A percentile compares a stretch with the other conserved stretches of the same genome.
These are phyloP conservation scores for Ceratina australensis DNA, from an alignment of 1,140 invertebrate species.

Conservation along the genomic window DNA sequence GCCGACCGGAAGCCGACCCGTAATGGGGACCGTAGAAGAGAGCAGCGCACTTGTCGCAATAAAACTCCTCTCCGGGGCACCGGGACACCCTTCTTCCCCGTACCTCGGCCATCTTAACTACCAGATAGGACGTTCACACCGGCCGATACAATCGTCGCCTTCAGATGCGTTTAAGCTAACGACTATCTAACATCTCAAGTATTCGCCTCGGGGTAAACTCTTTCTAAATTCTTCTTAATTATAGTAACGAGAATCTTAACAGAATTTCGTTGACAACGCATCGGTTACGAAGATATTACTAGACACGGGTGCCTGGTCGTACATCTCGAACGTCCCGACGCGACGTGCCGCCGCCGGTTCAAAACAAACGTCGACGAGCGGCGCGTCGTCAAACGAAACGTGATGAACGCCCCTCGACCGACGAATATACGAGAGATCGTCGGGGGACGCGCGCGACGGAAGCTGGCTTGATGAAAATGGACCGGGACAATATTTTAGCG, in stretches of 20 bases:
- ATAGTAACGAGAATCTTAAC: too few relatives aligned
- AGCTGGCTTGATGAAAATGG: constrained; percentile 8
- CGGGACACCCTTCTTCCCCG: neutral
- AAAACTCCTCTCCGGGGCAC: constrained; percentile 68
- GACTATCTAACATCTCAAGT: too few relatives aligned
- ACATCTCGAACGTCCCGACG: constrained; percentile 45
- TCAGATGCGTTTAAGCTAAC: too few relatives aligned
- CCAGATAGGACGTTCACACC: constrained; percentile 68
- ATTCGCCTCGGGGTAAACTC: too few relatives aligned
- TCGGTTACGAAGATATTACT: constrained; percentile 64
- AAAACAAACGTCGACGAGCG: constrained; percentile 60
- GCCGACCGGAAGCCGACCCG: constrained; percentile 68
- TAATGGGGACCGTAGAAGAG: constrained; percentile 72
- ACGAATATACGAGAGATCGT: constrained; percentile 53
- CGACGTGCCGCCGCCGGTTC: constrained; percentile 16
- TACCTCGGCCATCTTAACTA: constrained; percentile 63
- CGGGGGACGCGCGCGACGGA: constrained; percentile 31
- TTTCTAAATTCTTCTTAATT: too few relatives aligned
- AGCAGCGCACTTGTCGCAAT: constrained; percentile 77
- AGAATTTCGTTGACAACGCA: constrained; percentile 26
- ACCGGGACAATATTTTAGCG: constrained; percentile 1
- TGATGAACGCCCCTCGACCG: constrained; percentile 52
- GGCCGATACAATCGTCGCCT: constrained; percentile 58
- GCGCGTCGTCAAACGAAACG: constrained; percentile 53
- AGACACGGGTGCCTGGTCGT: constrained; percentile 35